Evolutionary conservation across 2,113 vertebrate genomes (phyloP).

Genomic region (Nansenia antarctica): DNA sequence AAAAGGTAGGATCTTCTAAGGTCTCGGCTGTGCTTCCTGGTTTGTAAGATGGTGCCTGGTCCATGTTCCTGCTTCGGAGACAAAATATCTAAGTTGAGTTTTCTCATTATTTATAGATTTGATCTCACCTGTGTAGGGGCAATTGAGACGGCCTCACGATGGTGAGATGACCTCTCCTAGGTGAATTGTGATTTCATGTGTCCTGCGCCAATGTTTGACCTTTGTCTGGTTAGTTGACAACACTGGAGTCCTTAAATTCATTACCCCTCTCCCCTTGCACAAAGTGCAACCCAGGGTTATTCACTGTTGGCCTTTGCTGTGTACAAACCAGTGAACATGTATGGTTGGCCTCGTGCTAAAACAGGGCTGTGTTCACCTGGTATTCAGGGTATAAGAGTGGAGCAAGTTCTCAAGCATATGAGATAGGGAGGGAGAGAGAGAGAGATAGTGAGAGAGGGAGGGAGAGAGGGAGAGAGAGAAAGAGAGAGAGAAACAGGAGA

Average conservation of each 20-base stretch:
- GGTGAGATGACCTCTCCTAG: conserved; percentile 27
- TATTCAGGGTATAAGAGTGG: background rate
- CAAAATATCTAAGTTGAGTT: no score
- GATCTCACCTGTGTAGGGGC: no score
- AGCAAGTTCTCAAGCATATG: conserved; percentile 11
- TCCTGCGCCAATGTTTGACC: conserved; percentile 24
- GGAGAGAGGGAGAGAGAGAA: no score
- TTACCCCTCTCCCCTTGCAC: conserved; percentile 21
- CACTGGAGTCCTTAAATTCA: conserved; percentile 26
- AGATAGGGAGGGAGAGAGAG: conserved; percentile 4
- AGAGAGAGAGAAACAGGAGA: no score
- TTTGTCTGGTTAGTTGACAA: conserved; percentile 31
- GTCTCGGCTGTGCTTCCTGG: background rate
- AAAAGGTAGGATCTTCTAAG: conserved; percentile 31
- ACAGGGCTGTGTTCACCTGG: conserved; percentile 29
- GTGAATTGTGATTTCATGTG: conserved; percentile 8
- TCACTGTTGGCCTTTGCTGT: no score
- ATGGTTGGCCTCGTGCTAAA: conserved; percentile 8
- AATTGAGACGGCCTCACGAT: background rate
- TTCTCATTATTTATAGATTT: no score
- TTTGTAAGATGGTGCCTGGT: no score
- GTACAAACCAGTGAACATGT: no score
- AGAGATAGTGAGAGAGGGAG: no score
- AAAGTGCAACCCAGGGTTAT: no score
- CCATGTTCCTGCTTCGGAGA: no score